phyloP scores from a whole-genome alignment of 37 sponge, comb jelly and placozoan species.

The Agelas oroides region DNA sequence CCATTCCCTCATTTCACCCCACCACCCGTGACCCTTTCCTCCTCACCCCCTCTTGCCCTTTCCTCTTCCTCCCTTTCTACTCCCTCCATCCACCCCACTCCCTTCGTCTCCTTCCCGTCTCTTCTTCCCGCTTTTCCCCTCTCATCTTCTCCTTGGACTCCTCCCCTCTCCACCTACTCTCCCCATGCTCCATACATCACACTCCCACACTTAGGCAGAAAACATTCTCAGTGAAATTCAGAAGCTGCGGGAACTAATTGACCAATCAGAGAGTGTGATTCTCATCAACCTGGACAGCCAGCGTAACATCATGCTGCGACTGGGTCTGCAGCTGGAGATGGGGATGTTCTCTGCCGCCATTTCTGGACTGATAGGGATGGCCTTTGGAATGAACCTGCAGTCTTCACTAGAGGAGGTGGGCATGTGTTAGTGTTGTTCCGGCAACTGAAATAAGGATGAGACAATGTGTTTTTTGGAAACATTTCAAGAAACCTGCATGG shows the following conservation, averaged over 20 bases:
- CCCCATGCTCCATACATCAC: too few relatives aligned
- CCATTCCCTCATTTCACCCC: not conserved
- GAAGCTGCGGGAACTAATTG: constrained; percentile 58
- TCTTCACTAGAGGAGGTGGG: constrained; percentile 66
- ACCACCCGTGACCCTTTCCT: too few relatives aligned
- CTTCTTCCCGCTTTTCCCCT: not conserved
- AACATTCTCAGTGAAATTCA: constrained; percentile 48
- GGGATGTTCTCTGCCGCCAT: constrained; percentile 65
- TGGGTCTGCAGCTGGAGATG: constrained; percentile 73
- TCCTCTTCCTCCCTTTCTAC: not conserved
- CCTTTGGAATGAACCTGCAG: constrained; percentile 81
- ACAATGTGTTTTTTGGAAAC: too few relatives aligned
- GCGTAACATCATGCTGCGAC: constrained; percentile 67
- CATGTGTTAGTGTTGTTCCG: too few relatives aligned
- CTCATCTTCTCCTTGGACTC: not conserved
- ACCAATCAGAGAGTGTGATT: constrained; percentile 68
- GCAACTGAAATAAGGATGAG: too few relatives aligned
- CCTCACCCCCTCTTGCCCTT: not conserved
- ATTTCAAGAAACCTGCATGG: too few relatives aligned
- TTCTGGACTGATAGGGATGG: constrained; percentile 67
- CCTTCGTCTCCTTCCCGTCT: not conserved
- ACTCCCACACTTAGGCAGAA: constrained; percentile 29
- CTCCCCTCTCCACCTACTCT: too few relatives aligned
- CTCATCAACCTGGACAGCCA: constrained; percentile 79
- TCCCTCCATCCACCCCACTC: not conserved